Base-by-base conservation (phyloP, 2,888 invertebrate genomes). In the Agonum fuliginosum region DNA sequence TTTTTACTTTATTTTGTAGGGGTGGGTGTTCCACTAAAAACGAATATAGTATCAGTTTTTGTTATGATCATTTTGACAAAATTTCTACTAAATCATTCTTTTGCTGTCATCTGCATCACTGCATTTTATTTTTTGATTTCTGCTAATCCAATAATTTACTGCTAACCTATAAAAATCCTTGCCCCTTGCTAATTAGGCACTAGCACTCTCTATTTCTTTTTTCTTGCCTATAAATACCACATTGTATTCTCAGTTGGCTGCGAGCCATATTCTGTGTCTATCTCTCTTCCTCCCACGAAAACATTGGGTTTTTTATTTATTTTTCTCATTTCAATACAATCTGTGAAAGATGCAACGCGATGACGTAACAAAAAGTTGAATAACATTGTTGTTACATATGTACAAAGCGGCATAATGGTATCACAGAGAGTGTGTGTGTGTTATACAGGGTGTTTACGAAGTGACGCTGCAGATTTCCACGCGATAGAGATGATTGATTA, bases 361-460 rank as follows among this genome's bases (percentile, higher is more conserved):
- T 62, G 58, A 62, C 30, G 14, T 62, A 34, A n/a, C n/a, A 22
- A 14, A 62, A 62, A 62, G 3, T 62, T 17, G 14, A 62, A 62
- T 62, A 62, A 30, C 58, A 30, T 62, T 62, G 58, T 62, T 62
- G 58, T 58, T 4, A 27, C 27, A 30, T 62, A 20, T 30, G 58
- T 51, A 20, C 1, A 51, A 20, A 22, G 46, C 46, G 20, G 14
- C 8, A 30, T 27, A 30, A 27, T 62, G 30, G 58, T 62, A 62
- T 62, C 58, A 30, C 19, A 14, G 30, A 4, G 20, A 62, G 27
- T n/a, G 14, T 27, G 27, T 6, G 30, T 62, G 30, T 54, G n/a
- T 54, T 54, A 62, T 46, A 46, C 46, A 27, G 58, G 14, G 58
- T 62, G 58, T 62, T 62, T 62, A 62, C 30, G 6, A 30, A 62